Percentiles rank a stretch among this genome's conserved stretches.
These are phyloP conservation scores for Epinephelus coioides DNA, from an alignment of 2,797 vertebrate species.

Conservation along the genomic window DNA sequence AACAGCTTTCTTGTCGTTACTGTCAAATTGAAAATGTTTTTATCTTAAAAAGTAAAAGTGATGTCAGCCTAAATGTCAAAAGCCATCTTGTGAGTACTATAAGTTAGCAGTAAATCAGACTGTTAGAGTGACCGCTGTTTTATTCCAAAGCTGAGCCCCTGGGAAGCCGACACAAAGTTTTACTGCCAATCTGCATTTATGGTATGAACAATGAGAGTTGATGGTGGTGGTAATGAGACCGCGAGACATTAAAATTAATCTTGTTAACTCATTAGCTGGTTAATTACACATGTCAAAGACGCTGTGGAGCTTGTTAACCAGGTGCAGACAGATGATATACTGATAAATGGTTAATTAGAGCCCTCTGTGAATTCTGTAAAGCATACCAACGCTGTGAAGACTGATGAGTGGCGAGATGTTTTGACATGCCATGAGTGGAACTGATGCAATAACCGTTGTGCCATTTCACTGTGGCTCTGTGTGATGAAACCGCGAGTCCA, in stretches of 20 bases:
- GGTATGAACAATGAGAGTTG: conserved; percentile 44
- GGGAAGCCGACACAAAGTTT: conserved; percentile 13
- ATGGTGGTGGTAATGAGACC: conserved; percentile 37
- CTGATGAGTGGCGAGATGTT: conserved; percentile 42
- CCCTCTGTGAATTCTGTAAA: conserved; percentile 41
- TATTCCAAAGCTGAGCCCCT: background rate
- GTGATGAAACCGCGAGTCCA: conserved; percentile 46
- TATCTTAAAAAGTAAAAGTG: background rate
- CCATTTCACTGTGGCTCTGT: conserved; percentile 21
- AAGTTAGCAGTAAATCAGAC: background rate
- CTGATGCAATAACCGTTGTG: conserved; percentile 40
- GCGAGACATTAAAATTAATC: conserved; percentile 55
- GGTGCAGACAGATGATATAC: conserved; percentile 65
- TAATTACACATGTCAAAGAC: conserved; percentile 67
- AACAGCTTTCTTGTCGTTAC: background rate
- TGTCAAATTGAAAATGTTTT: background rate
- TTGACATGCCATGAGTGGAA: conserved; percentile 22
- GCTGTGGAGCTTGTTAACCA: conserved; percentile 65
- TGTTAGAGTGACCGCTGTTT: background rate
- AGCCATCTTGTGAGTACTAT: background rate
- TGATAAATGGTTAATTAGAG: conserved; percentile 67
- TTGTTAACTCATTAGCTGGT: conserved; percentile 71
- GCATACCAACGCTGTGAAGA: conserved; percentile 18
- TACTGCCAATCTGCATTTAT: conserved; percentile 26
- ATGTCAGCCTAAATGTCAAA: background rate